Evolutionary conservation across 2,113 vertebrate genomes (phyloP), one percentile per base, ranked within the genome.

Genomic region (Verasper variegatus): DNA sequence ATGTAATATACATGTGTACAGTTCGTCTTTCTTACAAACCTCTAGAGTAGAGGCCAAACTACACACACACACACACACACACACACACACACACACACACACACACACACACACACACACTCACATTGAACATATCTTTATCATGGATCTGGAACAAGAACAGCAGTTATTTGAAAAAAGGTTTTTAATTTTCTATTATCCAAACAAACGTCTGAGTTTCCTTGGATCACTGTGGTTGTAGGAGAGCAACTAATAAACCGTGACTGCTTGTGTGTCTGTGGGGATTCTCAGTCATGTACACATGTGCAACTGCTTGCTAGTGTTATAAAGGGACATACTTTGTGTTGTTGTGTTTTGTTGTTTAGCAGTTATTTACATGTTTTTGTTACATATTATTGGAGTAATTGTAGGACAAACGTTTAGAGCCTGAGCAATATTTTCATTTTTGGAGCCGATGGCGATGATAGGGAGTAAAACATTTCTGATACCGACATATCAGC

Each of bases 251-350:
- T 3, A 6, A 42, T 58, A 15, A 57, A 57, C 24, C 37, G 37
- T 49, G 12, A 17, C 15, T 17, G 18, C 18, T 18, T 8, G 47
- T 51, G 14, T 20, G 20, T 15, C 4, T 51, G 47, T 51, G 47
- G 18, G 20, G 47, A 49, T 15, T 51, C 47, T 6, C 47, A 17
- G 47, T 17, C 18, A 51, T 42, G 40, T 11, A 2, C 40, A 42
- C 10, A 42, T 11, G 40, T 42, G 40, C 40, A 42, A 13, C 26
- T 3, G 37, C 57, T 72, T 55, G 68, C 68, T 45, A 23, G 31
- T 47, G 37, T 68, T 27, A 62, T 20, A 26, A 80, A 69, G 71
- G 52, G 78, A 63, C 42, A 49, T 2, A 49, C 17, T 49, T 5
- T 49, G 45, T 17, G 18, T n/a, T 54, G 1, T 49, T 73, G 56